These are phyloP conservation scores for Conus betulinus DNA, from an alignment of 1,140 invertebrate species.

Conservation along the genomic window DNA sequence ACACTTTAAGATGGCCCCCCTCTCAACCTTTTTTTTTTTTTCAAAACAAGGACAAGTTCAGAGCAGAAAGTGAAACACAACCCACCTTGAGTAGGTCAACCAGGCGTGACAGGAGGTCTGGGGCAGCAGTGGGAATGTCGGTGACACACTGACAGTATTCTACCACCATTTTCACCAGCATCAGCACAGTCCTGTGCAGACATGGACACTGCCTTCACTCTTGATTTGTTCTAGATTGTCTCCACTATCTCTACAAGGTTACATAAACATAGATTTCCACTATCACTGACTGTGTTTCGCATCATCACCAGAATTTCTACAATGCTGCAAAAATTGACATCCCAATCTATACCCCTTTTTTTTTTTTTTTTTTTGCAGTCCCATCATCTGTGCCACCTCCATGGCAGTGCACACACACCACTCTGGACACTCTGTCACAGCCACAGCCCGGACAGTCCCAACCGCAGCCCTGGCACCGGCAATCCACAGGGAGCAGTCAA, in stretches of 20 bases:
- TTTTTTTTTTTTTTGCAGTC: no score
- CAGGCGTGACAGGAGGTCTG: constrained; percentile 88
- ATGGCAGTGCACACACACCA: neutral
- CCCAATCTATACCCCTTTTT: no score
- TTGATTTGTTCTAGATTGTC: no score
- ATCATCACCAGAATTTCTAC: constrained; percentile 88
- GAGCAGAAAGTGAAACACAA: no score
- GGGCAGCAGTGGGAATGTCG: constrained; percentile 79
- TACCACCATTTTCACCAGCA: constrained; percentile 90
- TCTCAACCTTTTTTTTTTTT: neutral
- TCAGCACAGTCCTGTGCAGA: constrained; percentile 79
- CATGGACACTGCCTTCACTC: neutral
- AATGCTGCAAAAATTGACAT: constrained; percentile 57
- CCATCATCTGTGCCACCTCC: neutral
- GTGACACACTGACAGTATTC: constrained; percentile 91
- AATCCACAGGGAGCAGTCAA: no score
- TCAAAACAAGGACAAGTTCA: no score
- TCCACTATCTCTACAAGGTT: constrained; percentile 75
- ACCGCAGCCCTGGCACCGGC: no score
- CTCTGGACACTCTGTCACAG: no score
- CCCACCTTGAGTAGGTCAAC: constrained; percentile 85
- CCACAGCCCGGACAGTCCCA: no score
- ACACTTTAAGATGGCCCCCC: no score
- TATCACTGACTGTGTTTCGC: constrained; percentile 90
- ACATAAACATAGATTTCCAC: no score